phyloP scores from a whole-genome alignment of 2,797 vertebrate species.

The Graptemys geographica region DNA sequence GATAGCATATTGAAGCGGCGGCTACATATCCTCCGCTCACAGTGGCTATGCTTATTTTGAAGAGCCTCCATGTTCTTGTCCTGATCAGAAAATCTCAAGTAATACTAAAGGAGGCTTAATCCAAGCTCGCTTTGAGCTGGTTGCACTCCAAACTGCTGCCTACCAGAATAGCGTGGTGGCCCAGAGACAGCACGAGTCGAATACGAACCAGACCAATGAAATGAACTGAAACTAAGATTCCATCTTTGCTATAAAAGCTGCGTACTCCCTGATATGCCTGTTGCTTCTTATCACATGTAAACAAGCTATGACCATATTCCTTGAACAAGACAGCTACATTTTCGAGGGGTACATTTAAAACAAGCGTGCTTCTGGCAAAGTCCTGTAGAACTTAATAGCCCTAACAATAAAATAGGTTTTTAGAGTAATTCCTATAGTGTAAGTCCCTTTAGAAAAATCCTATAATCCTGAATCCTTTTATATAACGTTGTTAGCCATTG shows the following conservation, averaged over 20 bases:
- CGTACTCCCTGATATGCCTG: not conserved
- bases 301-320: not conserved
- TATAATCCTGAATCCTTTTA: conserved; percentile 54
- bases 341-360: conserved; percentile 9
- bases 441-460: conserved; percentile 63
- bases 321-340: not conserved
- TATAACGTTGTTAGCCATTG: conserved; percentile 43
- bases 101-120: not conserved
- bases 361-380: conserved; percentile 40
- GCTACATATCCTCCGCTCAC: not conserved
- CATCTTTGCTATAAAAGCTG: not conserved
- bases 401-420: conserved; percentile 38
- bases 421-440: conserved; percentile 46
- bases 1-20: not conserved
- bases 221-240: not conserved
- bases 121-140: not conserved
- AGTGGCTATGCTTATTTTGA: not conserved
- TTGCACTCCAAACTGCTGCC: not conserved
- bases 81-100: not conserved
- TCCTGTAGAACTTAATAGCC: conserved; percentile 5
- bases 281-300: not conserved
- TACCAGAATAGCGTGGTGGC: not conserved
- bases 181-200: not conserved
- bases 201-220: not conserved
- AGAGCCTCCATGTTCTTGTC: not conserved